A percentile compares a stretch with the other conserved stretches of the same genome.
Conservation (phyloP, 2,113 vertebrate genomes). For the Engystomops pustulosus region DNA sequence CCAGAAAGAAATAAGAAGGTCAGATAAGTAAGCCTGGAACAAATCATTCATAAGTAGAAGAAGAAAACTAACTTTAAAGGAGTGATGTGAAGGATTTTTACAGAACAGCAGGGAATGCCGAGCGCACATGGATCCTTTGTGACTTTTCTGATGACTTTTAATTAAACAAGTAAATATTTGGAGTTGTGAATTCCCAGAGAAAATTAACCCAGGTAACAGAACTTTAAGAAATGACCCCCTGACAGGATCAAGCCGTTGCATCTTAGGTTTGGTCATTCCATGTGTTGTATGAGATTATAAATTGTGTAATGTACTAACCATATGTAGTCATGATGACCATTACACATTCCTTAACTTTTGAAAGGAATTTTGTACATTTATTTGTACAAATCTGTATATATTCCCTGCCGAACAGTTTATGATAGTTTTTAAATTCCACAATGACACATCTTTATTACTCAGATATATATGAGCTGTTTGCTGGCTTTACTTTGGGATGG, state of each 20-base stretch:
- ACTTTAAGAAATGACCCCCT: conserved; percentile 22
- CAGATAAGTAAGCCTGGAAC: no score
- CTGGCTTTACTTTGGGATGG: not conserved
- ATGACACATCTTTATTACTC: not conserved
- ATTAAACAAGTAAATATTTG: conserved; percentile 64
- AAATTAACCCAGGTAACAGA: conserved; percentile 39
- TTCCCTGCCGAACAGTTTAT: not conserved
- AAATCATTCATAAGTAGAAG: no score
- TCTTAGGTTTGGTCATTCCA: not conserved
- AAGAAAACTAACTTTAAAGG: no score
- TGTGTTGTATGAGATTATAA: not conserved
- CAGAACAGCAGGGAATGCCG: conserved; percentile 67
- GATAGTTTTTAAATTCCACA: conserved; percentile 1
- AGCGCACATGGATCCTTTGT: no score
- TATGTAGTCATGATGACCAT: no score
- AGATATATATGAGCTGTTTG: conserved; percentile 37
- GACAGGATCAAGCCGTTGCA: not conserved
- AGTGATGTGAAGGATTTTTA: conserved; percentile 62
- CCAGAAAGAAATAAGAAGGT: no score
- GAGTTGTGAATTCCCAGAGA: conserved; percentile 60
- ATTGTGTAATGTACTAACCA: not conserved
- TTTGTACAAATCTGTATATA: no score
- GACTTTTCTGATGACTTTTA: conserved; percentile 64
- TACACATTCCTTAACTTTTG: no score
- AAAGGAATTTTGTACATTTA: no score